These are phyloP conservation scores for Megalonaias nervosa DNA, from an alignment of 1,140 invertebrate species.

Conservation along the genomic window DNA sequence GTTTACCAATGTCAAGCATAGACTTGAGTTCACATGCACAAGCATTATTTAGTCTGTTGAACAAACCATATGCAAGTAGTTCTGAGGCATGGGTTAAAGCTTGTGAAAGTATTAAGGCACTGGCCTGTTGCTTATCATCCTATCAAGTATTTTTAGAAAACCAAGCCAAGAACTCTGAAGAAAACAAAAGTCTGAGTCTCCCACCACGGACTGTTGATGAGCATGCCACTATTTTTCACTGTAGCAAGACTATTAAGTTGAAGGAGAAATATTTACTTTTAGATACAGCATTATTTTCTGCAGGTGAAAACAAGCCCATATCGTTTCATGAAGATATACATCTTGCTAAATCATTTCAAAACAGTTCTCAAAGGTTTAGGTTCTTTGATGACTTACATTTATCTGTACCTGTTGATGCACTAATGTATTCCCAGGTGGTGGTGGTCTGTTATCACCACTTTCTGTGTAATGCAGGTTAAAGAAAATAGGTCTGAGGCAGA, in stretches of 20 bases:
- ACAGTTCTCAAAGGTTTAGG: conserved; percentile 7
- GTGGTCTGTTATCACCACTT: conserved; percentile 1
- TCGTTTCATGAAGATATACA: conserved; percentile 31
- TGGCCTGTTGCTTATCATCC: conserved; percentile 18
- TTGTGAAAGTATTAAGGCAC: conserved; percentile 7
- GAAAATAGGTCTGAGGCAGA: conserved; percentile 8
- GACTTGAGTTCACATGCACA: conserved; percentile 14
- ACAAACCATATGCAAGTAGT: background rate
- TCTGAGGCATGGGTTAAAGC: conserved; percentile 2
- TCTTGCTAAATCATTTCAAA: conserved; percentile 22
- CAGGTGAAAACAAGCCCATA: background rate
- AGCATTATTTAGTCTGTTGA: conserved; percentile 12
- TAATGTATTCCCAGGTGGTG: conserved; percentile 20
- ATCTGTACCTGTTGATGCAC: conserved; percentile 23
- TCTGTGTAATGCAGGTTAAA: conserved; percentile 2
- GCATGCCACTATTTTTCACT: conserved; percentile 14
- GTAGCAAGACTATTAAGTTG: background rate
- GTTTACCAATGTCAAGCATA: background rate
- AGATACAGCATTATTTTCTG: background rate
- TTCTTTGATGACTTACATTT: conserved; percentile 19
- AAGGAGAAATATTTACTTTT: conserved; percentile 12
- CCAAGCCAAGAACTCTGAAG: background rate
- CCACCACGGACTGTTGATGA: conserved; percentile 10
- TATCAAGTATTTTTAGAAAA: conserved; percentile 16
- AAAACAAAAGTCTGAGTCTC: background rate